Base-by-base conservation (phyloP, 2,888 invertebrate species). In the Venustoraphidia nigricollis region DNA sequence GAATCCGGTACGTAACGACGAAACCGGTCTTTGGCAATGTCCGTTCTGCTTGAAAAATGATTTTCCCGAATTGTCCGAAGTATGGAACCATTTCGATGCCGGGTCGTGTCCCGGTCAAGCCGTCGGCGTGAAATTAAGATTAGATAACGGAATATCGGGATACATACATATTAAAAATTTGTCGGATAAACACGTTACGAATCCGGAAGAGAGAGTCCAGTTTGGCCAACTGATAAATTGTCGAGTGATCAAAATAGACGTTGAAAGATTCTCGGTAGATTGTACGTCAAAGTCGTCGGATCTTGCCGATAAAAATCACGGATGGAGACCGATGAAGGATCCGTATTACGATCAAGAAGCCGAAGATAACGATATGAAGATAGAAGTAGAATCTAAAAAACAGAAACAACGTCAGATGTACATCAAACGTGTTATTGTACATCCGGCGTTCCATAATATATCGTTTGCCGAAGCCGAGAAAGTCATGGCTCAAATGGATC, bases 81-180 rank as follows among this genome's bases (percentile, higher is more conserved):
- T 96, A 44, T 97, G 96, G 96, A 93, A 91, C 67, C 96, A 97
- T 66, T 96, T 96, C 70, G 96, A 97, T 67, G 89, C 91, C 1
- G 91, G 89, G 34, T 81, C 85, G 2, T 98, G 98, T 68, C 95
- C 92, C 0, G 98, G 98, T 0, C 89, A 92, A 63, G 91, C 97
- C 0, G 87, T 88, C 0, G 98, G 98, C 1, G 85, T 98, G 0
- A 79, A 88, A 51, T 72, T 92, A 39, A 74, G 88, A 0, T 69
- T 98, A 3, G 97, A 98, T 66, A 98, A 98, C 64, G 68, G 27
- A 27, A 75, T 92, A 36, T 84, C 82, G 10, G 95, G 95, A 0
- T 96, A 94, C 64, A 89, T 97, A 58, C 90, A 90, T 60, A 87
- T 92, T 49, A 90, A 90, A 66, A 91, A 92, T 67, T 71, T 97